phyloP scores from a whole-genome alignment of 2,113 vertebrate genomes.

The Prunella fulvescens region DNA sequence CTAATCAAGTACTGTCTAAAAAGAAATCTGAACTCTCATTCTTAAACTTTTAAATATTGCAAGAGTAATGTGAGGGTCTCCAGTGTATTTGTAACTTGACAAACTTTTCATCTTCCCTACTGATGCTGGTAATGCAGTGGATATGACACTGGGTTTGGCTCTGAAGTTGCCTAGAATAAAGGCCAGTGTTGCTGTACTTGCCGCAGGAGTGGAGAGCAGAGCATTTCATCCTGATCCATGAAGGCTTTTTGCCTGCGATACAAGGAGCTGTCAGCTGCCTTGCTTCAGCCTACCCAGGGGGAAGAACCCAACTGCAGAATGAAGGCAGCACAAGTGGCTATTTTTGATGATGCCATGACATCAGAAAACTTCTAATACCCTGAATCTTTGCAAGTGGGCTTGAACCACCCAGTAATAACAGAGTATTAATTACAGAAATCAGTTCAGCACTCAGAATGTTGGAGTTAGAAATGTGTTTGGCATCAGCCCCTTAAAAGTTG shows the following conservation, averaged over 20 bases:
- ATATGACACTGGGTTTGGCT: not conserved
- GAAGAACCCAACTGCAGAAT: not conserved
- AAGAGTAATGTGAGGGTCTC: not conserved
- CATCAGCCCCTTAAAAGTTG: not conserved
- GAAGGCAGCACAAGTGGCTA: not conserved
- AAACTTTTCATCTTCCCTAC: not conserved
- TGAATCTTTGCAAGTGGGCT: not conserved
- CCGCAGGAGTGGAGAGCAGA: not conserved
- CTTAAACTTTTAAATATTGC: not conserved
- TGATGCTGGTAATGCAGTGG: not conserved
- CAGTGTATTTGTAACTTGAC: not conserved
- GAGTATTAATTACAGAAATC: not conserved
- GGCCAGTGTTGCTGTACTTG: not conserved
- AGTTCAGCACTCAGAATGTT: not conserved
- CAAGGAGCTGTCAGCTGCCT: not conserved
- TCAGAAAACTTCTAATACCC: not conserved
- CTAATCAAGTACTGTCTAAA: not conserved
- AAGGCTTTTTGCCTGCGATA: not conserved
- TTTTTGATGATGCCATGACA: not conserved
- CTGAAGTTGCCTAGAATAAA: not conserved
- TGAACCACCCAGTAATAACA: not conserved
- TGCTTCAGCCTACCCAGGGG: not conserved
- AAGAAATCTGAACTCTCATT: not conserved
- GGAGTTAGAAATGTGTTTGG: not conserved
- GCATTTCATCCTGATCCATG: not conserved